Evolutionary conservation across 1,140 invertebrate species (phyloP).

Genomic region (Bemisia tabaci): DNA sequence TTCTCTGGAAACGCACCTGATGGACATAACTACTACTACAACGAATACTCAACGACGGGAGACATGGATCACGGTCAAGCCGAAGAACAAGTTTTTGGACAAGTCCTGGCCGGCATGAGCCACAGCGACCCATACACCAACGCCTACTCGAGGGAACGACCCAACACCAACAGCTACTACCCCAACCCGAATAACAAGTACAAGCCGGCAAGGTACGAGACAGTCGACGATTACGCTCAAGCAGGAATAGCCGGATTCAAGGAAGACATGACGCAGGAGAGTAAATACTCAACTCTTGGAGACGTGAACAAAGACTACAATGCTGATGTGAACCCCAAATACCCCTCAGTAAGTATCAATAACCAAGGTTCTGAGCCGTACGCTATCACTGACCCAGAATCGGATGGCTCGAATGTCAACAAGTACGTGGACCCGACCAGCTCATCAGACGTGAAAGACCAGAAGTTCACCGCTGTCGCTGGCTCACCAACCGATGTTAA

Average conservation of each 20-base stretch:
- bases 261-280: neutral
- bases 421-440: neutral
- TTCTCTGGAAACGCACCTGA: neutral
- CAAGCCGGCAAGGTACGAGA: conserved; percentile 13
- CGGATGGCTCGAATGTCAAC: neutral
- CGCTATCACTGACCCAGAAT: neutral
- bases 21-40: conserved; percentile 19
- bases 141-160: conserved; percentile 16
- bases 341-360: neutral
- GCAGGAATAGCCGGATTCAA: conserved; percentile 2
- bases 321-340: neutral
- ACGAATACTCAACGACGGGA: conserved; percentile 16
- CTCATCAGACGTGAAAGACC: neutral
- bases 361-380: neutral
- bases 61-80: conserved; percentile 36
- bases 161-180: conserved; percentile 3
- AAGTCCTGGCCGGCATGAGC: conserved; percentile 45
- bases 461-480: conserved; percentile 1
- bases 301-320: neutral
- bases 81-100: conserved; percentile 57
- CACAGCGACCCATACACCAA: conserved; percentile 14
- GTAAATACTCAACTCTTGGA: conserved; percentile 4
- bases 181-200: conserved; percentile 9
- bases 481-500: conserved; percentile 1
- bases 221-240: conserved; percentile 14